Base-by-base conservation (phyloP, 2,797 vertebrate species). In the Typhlichthys eigenmanni region DNA sequence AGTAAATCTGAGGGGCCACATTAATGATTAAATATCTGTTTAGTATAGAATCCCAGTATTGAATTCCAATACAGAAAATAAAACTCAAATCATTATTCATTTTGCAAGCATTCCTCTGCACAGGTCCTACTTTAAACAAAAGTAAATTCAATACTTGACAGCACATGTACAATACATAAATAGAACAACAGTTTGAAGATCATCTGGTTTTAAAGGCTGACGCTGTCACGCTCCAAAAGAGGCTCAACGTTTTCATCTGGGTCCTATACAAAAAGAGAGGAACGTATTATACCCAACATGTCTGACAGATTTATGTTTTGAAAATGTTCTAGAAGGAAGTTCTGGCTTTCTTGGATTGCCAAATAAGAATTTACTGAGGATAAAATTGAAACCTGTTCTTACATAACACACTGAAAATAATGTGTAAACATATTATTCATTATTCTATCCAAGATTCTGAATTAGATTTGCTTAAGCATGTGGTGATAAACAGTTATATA, bases 151-250 rank as follows among this genome's bases (percentile, higher is more conserved):
- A 51, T 13, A 51, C 47, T 29, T 16, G 45, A 24, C 24, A 24
- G 24, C 24, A 24, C 32, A 66, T 47, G 58, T 56, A 62, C 5
- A 55, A 61, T 14, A 52, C 48, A 66, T 58, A 57, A 43, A 19
- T 51, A 60, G 16, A 55, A 49, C 60, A 10, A n/a, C 13, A 34
- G 11, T 66, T 66, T 66, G 60, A 1, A 50, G 14, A 6, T 53
- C 3, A 12, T 64, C 46, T 17, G 24, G 16, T 5, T 46, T 89
- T 60, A 92, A 48, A 87, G 62, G 66, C 56, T 83, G 19, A 65
- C 62, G n/a, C 89, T 83, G 55, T 57, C 65, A 12, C 85, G 66
- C 58, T 89, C 89, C 71, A 89, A 55, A 6, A 91, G 70, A 59
- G 79, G 74, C 2, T 69, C 82, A 0, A 38, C 71, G 8, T 58